Conservation (phyloP, 2,797 vertebrate genomes). For the Oceanodroma leucorhoa region DNA sequence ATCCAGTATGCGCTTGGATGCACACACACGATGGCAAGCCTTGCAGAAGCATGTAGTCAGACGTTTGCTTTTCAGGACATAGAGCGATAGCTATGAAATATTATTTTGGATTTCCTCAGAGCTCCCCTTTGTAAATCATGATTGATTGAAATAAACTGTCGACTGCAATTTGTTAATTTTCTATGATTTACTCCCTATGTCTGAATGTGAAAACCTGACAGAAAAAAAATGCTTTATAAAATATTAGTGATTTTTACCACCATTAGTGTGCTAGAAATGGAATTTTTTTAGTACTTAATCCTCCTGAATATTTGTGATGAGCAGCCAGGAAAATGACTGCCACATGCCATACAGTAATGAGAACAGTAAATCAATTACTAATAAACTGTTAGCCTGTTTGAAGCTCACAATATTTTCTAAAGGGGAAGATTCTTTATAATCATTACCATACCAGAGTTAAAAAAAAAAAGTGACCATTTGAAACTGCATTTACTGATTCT, state of each 20-base stretch:
- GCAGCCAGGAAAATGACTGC: neutral
- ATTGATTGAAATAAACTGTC: conserved; percentile 41
- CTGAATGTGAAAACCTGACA: neutral
- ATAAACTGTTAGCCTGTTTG: neutral
- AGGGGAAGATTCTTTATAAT: neutral
- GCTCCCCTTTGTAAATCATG: neutral
- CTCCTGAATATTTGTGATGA: neutral
- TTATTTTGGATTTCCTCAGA: neutral
- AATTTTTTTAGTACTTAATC: neutral
- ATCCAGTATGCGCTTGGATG: neutral
- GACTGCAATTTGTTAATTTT: neutral
- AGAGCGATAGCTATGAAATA: neutral
- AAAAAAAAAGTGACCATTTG: neutral
- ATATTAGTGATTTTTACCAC: neutral
- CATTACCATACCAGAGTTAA: neutral
- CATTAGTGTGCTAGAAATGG: neutral
- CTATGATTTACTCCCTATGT: neutral
- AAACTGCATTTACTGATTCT: neutral
- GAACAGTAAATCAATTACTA: neutral
- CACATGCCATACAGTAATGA: neutral
- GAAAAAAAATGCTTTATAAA: neutral
- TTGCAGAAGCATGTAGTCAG: neutral
- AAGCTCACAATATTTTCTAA: neutral
- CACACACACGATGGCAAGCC: accelerated
- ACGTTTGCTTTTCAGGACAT: neutral